Conservation (phyloP, 2,797 vertebrate species). For the Gambelia wislizenii region DNA sequence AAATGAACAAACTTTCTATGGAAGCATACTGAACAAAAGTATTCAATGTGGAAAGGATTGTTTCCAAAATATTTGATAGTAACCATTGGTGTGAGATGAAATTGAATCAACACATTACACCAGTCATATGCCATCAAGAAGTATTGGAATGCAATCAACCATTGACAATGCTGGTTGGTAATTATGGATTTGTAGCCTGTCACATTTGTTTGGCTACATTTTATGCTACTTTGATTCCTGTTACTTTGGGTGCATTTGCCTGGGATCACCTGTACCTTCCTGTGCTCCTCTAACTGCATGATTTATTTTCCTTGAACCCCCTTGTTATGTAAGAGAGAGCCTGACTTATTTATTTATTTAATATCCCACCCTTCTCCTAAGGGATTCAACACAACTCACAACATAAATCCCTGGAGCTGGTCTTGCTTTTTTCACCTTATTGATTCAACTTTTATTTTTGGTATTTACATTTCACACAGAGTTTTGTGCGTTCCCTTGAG, state of each 20-base stretch:
- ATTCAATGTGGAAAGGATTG: neutral
- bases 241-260: neutral
- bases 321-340: neutral
- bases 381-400: too few species aligned
- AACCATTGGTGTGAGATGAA: neutral
- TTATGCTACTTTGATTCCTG: neutral
- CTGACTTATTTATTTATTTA: neutral
- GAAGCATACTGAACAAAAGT: slow-evolving; percentile 36
- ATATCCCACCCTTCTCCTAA: too few species aligned
- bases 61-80: slow-evolving; percentile 18
- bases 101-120: neutral
- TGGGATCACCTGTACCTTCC: neutral
- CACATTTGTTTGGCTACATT: neutral
- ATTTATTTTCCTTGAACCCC: neutral
- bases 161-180: neutral
- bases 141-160: neutral
- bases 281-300: neutral
- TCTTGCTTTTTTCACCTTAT: neutral
- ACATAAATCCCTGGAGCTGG: neutral
- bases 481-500: neutral
- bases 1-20: slow-evolving; percentile 36
- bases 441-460: neutral
- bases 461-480: neutral
- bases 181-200: neutral
- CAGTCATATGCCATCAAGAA: neutral